Conservation (phyloP, 2,113 vertebrate genomes). For the Amia ocellicauda region DNA sequence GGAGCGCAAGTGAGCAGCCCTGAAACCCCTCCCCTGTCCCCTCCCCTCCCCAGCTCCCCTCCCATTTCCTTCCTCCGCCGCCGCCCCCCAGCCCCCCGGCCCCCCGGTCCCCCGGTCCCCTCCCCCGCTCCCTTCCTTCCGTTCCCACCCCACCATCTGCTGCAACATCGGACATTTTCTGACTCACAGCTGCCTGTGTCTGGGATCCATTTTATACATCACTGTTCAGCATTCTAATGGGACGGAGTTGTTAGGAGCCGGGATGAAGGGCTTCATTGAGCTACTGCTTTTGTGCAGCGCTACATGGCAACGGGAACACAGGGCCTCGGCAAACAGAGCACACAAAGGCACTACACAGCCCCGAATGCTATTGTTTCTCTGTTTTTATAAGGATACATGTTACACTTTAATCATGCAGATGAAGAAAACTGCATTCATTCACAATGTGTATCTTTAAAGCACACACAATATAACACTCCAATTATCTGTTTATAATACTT, state of each 20-base stretch:
- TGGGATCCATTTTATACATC: slow-evolving; percentile 51
- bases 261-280: not conserved
- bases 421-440: too few species aligned
- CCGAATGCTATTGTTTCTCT: not conserved
- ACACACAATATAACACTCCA: too few species aligned
- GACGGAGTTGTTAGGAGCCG: slow-evolving; percentile 64
- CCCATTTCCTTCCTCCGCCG: slow-evolving; percentile 54
- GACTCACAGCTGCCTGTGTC: slow-evolving; percentile 21
- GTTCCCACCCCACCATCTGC: slow-evolving; percentile 76
- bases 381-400: too few species aligned
- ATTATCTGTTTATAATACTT: too few species aligned
- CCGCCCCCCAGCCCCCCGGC: slow-evolving; percentile 20
- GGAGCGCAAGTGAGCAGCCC: slow-evolving; percentile 84
- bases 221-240: slow-evolving; percentile 70
- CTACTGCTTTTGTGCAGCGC: slow-evolving; percentile 41
- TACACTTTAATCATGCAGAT: too few species aligned
- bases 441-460: too few species aligned
- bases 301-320: slow-evolving; percentile 39
- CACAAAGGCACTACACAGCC: slow-evolving; percentile 23
- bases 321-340: slow-evolving; percentile 40
- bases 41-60: slow-evolving; percentile 47
- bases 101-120: slow-evolving; percentile 24
- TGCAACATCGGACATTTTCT: slow-evolving; percentile 55
- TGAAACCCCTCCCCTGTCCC: slow-evolving; percentile 53
- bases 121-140: slow-evolving; percentile 26